Base-by-base conservation (phyloP, 2,888 invertebrate species). In the Cataglyphis rosenhaueri region DNA sequence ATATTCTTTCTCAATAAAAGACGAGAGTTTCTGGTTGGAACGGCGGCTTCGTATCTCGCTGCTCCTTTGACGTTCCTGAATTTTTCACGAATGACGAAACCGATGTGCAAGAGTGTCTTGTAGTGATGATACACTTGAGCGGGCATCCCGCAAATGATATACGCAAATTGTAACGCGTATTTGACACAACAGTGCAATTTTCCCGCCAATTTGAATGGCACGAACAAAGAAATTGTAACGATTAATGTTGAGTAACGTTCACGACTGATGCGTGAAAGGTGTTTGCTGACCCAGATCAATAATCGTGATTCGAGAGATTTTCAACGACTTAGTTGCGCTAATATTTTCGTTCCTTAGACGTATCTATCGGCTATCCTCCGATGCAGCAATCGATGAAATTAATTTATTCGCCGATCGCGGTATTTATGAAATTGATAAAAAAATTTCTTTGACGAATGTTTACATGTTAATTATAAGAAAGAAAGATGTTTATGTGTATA, bases 231-330 rank as follows among this genome's bases (percentile, higher is more conserved):
- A 87, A 87, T 81, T 82, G 81, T 87, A 84, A 82, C 85, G 82
- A 84, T 85, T 85, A 79, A 74, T 48, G 81, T 87, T 87, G 84
- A 38, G 87, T 41, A 87, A 87, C 76, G 35, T 68, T 76, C 76
- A n/a, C n/a, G 81, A 74, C 61, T 59, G 84, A 83, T 82, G 82
- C 79, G 86, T 88, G 88, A 88, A 88, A 88, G 88, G 86, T 84
- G 71, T 62, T 84, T 81, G 75, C 75, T 85, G 89, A 89, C 87
- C 87, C 84, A 87, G 84, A 87, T 88, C 88, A 84, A 82, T 66
- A 83, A 85, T 76, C 82, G 74, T 78, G 68, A 81, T 83, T 48
- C 78, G 41, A 65, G 38, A 61, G 70, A 84, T 82, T 86, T 59
- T 81, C 66, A 78, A 38, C 78, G 55, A 35, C 70, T 75, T 62